Evolutionary conservation across 2,888 invertebrate genomes (phyloP), one percentile per base, ranked within the genome.

Genomic region (Torymus auratus): DNA sequence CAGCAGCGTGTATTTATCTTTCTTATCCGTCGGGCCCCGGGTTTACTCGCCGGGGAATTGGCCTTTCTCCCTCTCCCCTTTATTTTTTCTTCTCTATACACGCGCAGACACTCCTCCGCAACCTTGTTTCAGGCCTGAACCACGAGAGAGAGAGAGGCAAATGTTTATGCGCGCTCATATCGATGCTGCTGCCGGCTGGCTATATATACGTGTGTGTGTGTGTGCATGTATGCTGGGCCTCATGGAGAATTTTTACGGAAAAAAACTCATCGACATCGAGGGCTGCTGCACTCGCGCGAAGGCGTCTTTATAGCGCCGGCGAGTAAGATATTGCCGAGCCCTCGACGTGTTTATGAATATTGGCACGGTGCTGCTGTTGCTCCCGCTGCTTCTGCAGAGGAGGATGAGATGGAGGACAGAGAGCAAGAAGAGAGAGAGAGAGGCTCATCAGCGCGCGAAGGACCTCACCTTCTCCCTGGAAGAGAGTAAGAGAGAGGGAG

Each of bases 281-380:
- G 68, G 28, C 28, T 28, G 28, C 28, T 2, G 28, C 28, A 28
- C 28, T 28, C 28, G 28, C 20, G 77, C 75, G 76, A 68, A 82
- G 78, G 82, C 82, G 82, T 80, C 82, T 82, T 78, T 82, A 82
- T 82, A 82, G 79, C 77, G 83, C 84, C 85, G 84, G 83, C 84
- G 84, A 85, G 83, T 84, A 84, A 84, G 85, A 85, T 84, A 85
- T 84, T 84, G 84, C 84, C 84, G 83, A 83, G 83, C 82, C 67
- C 70, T 73, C 85, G 84, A 83, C 84, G 85, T 88, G 86, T 88
- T 88, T 88, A 88, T 88, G 88, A 88, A 88, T 82, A 82, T 82
- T 82, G 82, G 82, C 79, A 77, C 69, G 79, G 72, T 56, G 74
- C 78, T 61, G 77, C 82, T 71, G 81, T 69, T 23, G 67, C 80